phyloP scores from a whole-genome alignment of 2,113 vertebrate genomes.

The Ptilonorhynchus violaceus region DNA sequence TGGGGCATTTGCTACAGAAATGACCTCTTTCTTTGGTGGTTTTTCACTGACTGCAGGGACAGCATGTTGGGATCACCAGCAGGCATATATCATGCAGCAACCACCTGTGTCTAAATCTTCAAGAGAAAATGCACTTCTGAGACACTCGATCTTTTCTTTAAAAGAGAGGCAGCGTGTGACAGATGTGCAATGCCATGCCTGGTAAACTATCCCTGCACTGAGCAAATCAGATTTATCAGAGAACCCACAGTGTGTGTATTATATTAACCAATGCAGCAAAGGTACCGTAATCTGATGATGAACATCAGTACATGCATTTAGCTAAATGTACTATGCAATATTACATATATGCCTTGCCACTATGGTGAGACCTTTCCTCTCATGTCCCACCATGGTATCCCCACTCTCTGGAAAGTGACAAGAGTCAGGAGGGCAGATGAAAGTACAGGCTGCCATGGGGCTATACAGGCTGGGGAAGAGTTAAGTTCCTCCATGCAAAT shows the following conservation, averaged over 20 bases:
- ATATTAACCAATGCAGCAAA: not conserved
- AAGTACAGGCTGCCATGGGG: not conserved
- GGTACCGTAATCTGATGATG: not conserved
- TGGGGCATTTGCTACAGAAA: not conserved
- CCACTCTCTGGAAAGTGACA: not conserved
- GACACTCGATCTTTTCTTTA: not conserved
- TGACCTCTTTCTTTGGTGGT: not conserved
- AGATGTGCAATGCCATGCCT: not conserved
- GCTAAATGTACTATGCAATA: not conserved
- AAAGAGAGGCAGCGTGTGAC: not conserved
- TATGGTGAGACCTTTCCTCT: not conserved
- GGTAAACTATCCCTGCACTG: not conserved
- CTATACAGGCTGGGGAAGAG: not conserved
- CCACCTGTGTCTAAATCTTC: not conserved
- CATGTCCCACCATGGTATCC: not conserved
- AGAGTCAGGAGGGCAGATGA: not conserved
- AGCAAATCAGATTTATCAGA: not conserved
- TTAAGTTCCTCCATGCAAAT: not conserved
- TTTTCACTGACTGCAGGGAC: not conserved
- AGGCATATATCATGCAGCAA: not conserved
- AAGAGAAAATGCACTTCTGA: not conserved
- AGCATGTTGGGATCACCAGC: rapidly evolving
- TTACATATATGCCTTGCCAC: not conserved
- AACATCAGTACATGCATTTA: not conserved
- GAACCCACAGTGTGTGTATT: not conserved